Evolutionary conservation across 2,113 vertebrate genomes (phyloP), one percentile per base, ranked within the genome.

Genomic region (Leucopsar rothschildi): DNA sequence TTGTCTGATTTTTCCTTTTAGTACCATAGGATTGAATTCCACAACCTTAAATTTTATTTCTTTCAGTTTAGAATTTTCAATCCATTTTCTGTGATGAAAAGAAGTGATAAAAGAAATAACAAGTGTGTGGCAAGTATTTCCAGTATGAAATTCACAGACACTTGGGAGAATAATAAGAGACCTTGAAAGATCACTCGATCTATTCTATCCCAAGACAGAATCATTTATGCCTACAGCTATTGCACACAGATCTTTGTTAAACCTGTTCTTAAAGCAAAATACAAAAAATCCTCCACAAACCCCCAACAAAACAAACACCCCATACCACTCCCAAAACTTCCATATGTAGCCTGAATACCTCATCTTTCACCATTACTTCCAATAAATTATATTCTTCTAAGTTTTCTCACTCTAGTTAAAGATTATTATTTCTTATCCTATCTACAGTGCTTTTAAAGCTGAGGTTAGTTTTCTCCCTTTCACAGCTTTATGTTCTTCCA

Each of bases 11-110:
- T 99, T 99, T 81, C 99, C 99, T 96, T 97, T 98, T 21, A 99
- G 97, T 35, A 99, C 98, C 97, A 98, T 97, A 6, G 99, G 99
- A 92, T 99, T 99, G 96, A 99, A 99, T 92, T 99, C 99, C 89
- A 99, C 92, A 13, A 99, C 97, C 95, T 98, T 99, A 94, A 98
- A 99, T 70, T 97, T 98, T 93, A 99, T 99, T 80, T 98, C 97
- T 95, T 98, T 99, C 77, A 99, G 97, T 93, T 98, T 98, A 47
- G 98, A 99, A 92, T 98, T 98, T 96, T 99, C 98, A 55, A 99
- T 99, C 98, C 99, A 99, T 94, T 98, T 98, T 88, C 99, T 99
- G 95, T 47, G 60, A 93, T 53, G n/a, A 31, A 82, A 91, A 82
- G 12, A 97, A 44, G 22, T 3, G 2, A 63, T 20, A 91, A 60